Evolutionary conservation across 2,888 invertebrate species (phyloP).

Genomic region (Cataglyphis albicans): DNA sequence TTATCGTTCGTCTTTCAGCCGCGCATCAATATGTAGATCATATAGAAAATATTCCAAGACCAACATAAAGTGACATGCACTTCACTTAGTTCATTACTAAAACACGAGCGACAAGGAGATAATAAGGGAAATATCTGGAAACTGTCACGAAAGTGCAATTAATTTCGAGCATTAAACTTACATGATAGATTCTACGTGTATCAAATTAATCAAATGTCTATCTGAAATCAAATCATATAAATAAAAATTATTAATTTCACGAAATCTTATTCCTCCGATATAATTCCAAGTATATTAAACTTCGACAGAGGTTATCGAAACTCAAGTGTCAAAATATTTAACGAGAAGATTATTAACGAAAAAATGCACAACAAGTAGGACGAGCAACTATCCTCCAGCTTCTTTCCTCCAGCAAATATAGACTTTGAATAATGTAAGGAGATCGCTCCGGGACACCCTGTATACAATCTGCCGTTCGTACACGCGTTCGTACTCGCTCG

Average conservation of each 20-base stretch:
- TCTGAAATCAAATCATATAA: background rate
- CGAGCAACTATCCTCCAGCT: background rate
- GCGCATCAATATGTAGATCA: background rate
- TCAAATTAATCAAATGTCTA: background rate
- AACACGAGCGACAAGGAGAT: background rate
- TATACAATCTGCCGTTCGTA: constrained; percentile 44
- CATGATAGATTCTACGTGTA: background rate
- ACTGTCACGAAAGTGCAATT: background rate
- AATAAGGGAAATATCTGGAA: background rate
- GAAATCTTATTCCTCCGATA: background rate
- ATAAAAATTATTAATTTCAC: background rate
- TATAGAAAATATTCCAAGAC: background rate
- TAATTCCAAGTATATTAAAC: background rate
- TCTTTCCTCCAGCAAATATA: constrained; percentile 26
- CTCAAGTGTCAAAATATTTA: background rate
- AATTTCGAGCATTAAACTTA: background rate
- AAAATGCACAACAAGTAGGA: background rate
- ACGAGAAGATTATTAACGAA: background rate
- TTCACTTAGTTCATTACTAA: background rate
- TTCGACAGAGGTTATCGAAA: background rate
- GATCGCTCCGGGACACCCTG: constrained; percentile 42
- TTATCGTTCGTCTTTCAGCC: background rate
- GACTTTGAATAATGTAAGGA: constrained; percentile 37
- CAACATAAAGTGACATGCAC: background rate
- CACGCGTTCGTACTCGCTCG: constrained; percentile 39